phyloP scores from a whole-genome alignment of 2,888 invertebrate species.

The Caenorhabditis angaria region DNA sequence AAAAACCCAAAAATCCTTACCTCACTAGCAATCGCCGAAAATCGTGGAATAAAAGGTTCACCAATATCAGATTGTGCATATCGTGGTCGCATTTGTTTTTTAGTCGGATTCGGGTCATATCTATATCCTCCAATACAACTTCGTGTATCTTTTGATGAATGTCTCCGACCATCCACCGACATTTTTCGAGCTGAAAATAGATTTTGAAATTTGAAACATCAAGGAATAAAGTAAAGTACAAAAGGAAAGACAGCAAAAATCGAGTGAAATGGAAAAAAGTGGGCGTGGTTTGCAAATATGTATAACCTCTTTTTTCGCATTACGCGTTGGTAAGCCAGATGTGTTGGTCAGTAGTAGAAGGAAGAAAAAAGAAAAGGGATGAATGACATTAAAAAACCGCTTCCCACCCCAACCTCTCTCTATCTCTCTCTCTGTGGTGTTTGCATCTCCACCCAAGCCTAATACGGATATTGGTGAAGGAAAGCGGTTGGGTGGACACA shows the following conservation, averaged over 20 bases:
- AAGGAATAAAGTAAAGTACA: not conserved
- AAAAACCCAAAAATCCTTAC: conserved; percentile 33
- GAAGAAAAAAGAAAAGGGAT: not conserved
- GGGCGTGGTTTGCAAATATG: conserved; percentile 2
- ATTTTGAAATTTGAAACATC: not conserved
- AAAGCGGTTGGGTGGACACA: not conserved
- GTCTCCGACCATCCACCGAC: conserved; percentile 9
- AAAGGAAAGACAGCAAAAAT: not conserved
- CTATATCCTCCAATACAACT: conserved; percentile 43
- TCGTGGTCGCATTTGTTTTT: conserved; percentile 37
- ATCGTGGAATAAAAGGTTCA: conserved; percentile 60
- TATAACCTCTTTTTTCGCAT: not conserved
- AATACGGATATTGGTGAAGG: not conserved
- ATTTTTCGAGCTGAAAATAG: not conserved
- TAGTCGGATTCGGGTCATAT: conserved; percentile 28
- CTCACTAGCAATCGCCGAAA: conserved; percentile 64
- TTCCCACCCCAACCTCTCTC: not conserved
- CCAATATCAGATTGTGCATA: conserved; percentile 60
- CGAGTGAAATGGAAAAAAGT: not conserved
- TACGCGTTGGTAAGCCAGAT: conserved; percentile 4
- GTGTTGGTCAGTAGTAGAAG: not conserved
- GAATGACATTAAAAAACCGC: not conserved
- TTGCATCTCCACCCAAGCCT: not conserved
- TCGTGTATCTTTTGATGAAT: conserved; percentile 37
- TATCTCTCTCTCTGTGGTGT: not conserved